Evolutionary conservation across 2,113 vertebrate species (phyloP), one percentile per base, ranked within the genome.

Genomic region (Channa argus): DNA sequence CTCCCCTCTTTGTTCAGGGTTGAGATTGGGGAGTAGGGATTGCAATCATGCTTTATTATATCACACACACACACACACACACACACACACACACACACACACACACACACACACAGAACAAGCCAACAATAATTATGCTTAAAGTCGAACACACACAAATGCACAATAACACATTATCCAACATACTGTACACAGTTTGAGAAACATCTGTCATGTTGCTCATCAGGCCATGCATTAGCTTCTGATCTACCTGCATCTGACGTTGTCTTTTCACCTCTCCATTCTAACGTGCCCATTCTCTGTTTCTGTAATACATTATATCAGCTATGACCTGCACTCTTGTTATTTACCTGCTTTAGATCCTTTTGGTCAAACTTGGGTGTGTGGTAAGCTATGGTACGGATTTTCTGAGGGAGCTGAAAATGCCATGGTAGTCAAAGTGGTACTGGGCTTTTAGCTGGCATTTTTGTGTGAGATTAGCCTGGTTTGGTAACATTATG

Each of bases 21-120:
- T 86, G 73, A 79, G 64, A 77, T 84, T 41, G 81, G 86, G 80
- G 74, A 73, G 75, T 38, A 72, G 64, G 58, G 72, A 65, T 65
- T 46, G 74, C 37, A 80, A 63, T 87, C 67, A 50, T 24, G 39
- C 36, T 44, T 59, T 58, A 63, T 74, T 70, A 56, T 73, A 46
- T 51, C 67, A 15, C 4, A 0, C 71, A 15, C 61, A 51, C 54
- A 49, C 63, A 68, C 68, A 39, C 58, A 52, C 58, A 43, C 60
- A 74, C 37, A 55, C 41, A 60, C 8, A 9, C 49, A 54, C 37
- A 47, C 6, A 46, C 45, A n/a, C n/a, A n/a, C 60, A 74, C 37
- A 55, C 41, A 60, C 8, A 9, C 24, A 65, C 14, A 56, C 49
- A 9, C 67, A 33, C 54, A 59, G 2, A 1, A 52, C 38, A 62